phyloP scores from a whole-genome alignment of 2,113 vertebrate species.

The Ibidorhyncha struthersii region DNA sequence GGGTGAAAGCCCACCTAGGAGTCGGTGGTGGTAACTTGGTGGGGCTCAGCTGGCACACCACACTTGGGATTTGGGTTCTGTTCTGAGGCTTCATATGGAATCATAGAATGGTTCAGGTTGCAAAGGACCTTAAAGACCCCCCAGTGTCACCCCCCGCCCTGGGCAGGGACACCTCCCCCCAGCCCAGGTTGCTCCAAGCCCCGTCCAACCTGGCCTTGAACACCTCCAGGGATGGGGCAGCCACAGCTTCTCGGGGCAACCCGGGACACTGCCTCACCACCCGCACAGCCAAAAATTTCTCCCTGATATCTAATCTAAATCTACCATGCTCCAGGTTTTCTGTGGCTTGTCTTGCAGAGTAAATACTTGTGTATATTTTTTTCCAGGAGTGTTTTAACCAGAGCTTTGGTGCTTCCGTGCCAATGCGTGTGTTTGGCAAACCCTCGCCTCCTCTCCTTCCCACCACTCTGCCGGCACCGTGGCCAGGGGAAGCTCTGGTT shows the following conservation, averaged over 20 bases:
- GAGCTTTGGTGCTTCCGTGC: neutral
- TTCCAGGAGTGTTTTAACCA: neutral
- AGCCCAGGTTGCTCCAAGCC: neutral
- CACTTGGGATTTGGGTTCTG: neutral
- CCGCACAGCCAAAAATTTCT: too few species aligned
- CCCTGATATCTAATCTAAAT: neutral
- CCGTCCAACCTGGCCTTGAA: neutral
- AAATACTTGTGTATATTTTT: accelerated
- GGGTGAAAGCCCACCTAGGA: neutral
- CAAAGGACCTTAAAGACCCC: neutral
- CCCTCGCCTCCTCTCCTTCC: neutral
- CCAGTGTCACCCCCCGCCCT: neutral
- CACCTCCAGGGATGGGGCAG: too few species aligned
- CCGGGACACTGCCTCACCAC: too few species aligned
- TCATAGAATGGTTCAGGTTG: neutral
- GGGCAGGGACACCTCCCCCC: neutral
- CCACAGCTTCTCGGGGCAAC: too few species aligned
- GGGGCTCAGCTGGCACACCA: accelerated
- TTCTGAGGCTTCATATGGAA: neutral
- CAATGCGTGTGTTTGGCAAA: accelerated
- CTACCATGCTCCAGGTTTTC: accelerated
- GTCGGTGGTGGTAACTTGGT: accelerated
- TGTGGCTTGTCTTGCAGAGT: neutral
- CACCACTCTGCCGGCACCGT: too few species aligned
- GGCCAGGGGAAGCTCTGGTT: too few species aligned